These are phyloP conservation scores for Dendropsophus ebraccatus DNA, from an alignment of 2,113 vertebrate species.

Conservation along the genomic window DNA sequence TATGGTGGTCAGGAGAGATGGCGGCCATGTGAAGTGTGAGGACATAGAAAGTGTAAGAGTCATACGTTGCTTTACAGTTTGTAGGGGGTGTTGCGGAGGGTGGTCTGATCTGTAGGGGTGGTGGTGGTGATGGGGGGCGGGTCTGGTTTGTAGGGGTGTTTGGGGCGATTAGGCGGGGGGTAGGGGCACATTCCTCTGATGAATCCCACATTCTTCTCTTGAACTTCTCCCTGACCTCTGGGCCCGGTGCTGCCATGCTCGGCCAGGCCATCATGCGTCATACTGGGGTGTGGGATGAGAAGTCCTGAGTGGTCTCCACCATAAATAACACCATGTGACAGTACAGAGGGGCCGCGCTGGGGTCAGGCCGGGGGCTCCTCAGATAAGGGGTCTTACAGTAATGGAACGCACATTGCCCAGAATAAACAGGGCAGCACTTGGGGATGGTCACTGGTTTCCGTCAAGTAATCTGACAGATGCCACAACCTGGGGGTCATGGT, in stretches of 20 bases:
- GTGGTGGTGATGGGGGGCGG: too few relatives aligned
- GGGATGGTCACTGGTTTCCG: background rate
- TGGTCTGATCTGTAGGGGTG: too few relatives aligned
- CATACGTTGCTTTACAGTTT: too few relatives aligned
- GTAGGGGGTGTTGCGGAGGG: too few relatives aligned
- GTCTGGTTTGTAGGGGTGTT: background rate
- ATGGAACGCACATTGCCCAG: too few relatives aligned
- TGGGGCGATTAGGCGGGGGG: background rate
- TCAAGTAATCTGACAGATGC: background rate
- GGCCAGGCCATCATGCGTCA: background rate
- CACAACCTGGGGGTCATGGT: too few relatives aligned
- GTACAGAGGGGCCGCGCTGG: background rate
- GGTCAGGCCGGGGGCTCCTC: background rate
- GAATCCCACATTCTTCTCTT: background rate
- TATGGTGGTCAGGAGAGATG: too few relatives aligned
- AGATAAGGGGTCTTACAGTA: background rate
- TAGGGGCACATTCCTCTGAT: background rate
- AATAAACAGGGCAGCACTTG: background rate
- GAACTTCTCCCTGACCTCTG: background rate
- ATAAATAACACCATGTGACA: background rate
- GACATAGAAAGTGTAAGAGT: too few relatives aligned
- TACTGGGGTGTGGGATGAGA: background rate
- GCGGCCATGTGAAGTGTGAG: too few relatives aligned
- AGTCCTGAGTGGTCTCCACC: background rate
- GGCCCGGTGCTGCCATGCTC: background rate